Evolutionary conservation across 2,888 invertebrate genomes (phyloP).

Genomic region (Athripsodes cinereus): DNA sequence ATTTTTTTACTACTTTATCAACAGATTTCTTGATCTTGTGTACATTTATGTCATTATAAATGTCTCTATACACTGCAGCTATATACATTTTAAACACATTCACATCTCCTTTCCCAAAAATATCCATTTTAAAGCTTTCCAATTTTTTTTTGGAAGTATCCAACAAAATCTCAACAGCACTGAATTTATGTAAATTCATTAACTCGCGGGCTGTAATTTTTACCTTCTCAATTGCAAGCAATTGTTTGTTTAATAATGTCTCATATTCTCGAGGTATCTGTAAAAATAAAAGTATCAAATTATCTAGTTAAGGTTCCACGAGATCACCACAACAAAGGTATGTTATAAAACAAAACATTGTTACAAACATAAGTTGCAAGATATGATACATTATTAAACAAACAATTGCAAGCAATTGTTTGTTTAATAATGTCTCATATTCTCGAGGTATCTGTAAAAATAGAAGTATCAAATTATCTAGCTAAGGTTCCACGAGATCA

Average conservation of each 20-base stretch:
- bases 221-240: slow-evolving; percentile 15
- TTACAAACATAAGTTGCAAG: too few species aligned
- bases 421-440: slow-evolving; percentile 1
- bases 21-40: neutral
- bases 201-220: slow-evolving; percentile 17
- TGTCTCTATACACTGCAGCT: neutral
- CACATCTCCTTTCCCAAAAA: slow-evolving; percentile 8
- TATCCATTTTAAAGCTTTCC: slow-evolving; percentile 10
- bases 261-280: slow-evolving; percentile 15
- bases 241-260: slow-evolving; percentile 10
- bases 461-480: too few species aligned
- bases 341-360: neutral
- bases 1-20: neutral
- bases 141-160: slow-evolving; percentile 12
- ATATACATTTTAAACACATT: slow-evolving; percentile 12
- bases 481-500: too few species aligned
- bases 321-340: too few species aligned
- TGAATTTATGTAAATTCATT: slow-evolving; percentile 14
- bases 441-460: slow-evolving; percentile 14
- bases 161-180: slow-evolving; percentile 14
- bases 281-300: too few species aligned
- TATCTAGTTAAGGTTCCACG: too few species aligned
- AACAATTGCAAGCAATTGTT: too few species aligned
- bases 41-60: neutral
- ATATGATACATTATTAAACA: too few species aligned